Conservation (phyloP, 1,140 invertebrate genomes). For the Dolichoris vasculosae region DNA sequence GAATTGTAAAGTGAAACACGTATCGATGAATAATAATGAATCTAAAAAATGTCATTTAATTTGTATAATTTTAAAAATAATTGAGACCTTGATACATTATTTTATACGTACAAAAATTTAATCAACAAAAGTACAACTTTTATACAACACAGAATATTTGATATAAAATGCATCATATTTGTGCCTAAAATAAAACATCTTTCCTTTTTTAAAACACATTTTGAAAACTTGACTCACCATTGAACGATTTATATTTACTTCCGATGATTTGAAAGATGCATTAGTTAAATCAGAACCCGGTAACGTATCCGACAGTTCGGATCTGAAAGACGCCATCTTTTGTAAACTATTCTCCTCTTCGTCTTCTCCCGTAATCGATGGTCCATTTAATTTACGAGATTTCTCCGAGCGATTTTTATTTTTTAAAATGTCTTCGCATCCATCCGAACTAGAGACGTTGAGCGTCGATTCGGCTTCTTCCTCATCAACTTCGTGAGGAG, state of each 20-base stretch:
- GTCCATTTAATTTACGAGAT: background rate
- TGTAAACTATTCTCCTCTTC: background rate
- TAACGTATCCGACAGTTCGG: background rate
- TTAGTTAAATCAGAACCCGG: background rate
- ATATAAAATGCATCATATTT: background rate
- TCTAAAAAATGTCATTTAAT: too few species aligned
- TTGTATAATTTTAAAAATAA: too few species aligned
- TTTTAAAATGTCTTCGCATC: background rate
- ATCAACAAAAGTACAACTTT: too few species aligned
- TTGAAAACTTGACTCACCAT: background rate
- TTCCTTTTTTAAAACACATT: background rate
- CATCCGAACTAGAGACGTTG: slow-evolving; percentile 59
- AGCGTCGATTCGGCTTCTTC: slow-evolving; percentile 42
- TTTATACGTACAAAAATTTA: too few species aligned
- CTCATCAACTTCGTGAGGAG: slow-evolving; percentile 16
- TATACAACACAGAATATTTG: too few species aligned
- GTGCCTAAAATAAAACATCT: background rate
- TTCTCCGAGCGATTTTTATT: background rate
- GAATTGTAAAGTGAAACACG: too few species aligned
- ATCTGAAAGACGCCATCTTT: slow-evolving; percentile 1
- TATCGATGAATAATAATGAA: too few species aligned
- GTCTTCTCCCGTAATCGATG: background rate
- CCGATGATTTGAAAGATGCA: background rate
- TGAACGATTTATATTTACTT: background rate
- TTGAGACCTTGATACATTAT: too few species aligned